Evolutionary conservation across 2,888 invertebrate genomes (phyloP).

Genomic region (Lamellibrachia satsuma): DNA sequence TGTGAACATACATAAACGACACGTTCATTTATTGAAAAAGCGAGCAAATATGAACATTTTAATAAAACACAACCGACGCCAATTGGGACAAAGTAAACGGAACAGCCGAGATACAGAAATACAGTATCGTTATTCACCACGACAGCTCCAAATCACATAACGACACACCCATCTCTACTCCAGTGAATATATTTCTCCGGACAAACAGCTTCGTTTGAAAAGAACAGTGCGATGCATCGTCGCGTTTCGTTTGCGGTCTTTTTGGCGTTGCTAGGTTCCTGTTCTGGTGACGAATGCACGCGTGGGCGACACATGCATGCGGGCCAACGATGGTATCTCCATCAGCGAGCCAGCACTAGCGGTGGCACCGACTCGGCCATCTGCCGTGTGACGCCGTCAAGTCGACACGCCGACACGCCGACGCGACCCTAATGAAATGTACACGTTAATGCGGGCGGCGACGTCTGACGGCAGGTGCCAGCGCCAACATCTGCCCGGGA

Average conservation of each 20-base stretch:
- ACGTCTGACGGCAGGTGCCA: not conserved
- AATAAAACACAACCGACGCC: not conserved
- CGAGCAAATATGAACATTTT: not conserved
- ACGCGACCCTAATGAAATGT: not conserved
- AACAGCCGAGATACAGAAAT: not conserved
- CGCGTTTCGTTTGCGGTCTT: not conserved
- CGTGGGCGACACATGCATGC: not conserved
- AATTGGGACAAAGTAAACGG: not conserved
- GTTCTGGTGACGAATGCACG: not conserved
- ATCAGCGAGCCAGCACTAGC: not conserved
- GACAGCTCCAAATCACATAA: not conserved
- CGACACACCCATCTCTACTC: not conserved
- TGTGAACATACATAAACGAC: not conserved
- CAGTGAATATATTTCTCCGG: not conserved
- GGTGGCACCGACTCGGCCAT: not conserved
- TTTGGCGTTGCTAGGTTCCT: not conserved
- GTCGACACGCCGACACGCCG: not conserved
- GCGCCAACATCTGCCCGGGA: not conserved
- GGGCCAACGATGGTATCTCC: not conserved
- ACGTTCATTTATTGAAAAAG: not conserved
- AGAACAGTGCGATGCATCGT: constrained; percentile 4
- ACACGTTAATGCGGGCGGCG: not conserved
- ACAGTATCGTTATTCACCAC: not conserved
- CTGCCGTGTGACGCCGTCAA: not conserved
- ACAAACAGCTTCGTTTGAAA: not conserved